Evolutionary conservation across 37 sponge, comb jelly and placozoan species (phyloP).

Genomic region (Bolinopsis microptera): DNA sequence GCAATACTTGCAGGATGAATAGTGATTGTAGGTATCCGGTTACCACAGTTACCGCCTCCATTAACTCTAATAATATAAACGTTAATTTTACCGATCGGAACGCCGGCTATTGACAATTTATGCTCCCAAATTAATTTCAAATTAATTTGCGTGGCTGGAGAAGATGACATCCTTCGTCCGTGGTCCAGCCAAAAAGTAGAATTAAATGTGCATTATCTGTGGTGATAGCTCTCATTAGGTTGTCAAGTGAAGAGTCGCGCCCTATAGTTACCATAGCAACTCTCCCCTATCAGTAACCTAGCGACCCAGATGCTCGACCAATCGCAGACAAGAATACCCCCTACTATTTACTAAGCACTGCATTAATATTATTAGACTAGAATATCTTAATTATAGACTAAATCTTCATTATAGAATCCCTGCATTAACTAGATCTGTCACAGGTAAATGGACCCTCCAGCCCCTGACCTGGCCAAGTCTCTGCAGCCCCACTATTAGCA

Average conservation of each 20-base stretch:
- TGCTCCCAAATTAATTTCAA: slow-evolving; percentile 19
- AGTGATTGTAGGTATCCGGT: neutral
- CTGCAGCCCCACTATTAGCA: no score
- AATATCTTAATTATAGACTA: neutral
- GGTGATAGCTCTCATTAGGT: neutral
- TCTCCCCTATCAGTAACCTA: neutral
- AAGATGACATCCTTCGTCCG: neutral
- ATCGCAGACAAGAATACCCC: neutral
- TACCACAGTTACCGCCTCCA: neutral
- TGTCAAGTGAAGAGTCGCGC: neutral
- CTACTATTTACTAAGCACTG: neutral
- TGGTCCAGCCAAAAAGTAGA: neutral
- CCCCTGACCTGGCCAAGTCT: neutral
- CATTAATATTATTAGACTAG: neutral
- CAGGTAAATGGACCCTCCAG: neutral
- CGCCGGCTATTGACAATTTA: neutral
- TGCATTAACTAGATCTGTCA: neutral
- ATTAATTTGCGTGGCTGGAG: neutral
- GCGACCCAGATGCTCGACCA: neutral
- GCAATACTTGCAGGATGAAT: neutral
- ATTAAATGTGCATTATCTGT: neutral
- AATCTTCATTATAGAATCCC: neutral
- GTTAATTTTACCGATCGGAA: slow-evolving; percentile 33
- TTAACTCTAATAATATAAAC: slow-evolving; percentile 17
- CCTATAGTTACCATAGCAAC: neutral